Evolutionary conservation across 1,140 invertebrate species (phyloP), one percentile per base, ranked within the genome.

Genomic region (Hypsibius dujardini): DNA sequence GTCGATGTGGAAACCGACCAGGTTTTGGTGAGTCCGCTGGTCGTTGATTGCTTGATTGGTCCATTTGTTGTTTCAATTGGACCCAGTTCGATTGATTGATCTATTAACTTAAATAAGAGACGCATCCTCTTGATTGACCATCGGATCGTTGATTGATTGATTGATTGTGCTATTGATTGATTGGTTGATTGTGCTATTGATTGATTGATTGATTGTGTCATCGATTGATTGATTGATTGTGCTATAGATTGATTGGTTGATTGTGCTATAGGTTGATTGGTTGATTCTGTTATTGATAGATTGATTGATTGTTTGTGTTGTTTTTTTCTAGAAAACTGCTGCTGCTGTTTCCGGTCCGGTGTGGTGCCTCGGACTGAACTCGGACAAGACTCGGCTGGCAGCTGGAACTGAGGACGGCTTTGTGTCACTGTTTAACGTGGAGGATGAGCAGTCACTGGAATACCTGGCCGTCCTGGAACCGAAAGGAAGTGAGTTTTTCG

Each of bases 321-420:
- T 56, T n/a, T 56, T n/a, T 7, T 56, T 7, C 7, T 56, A 56
- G 50, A 56, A 56, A 56, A 56, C 50, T 56, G 62, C 42, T 7
- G 62, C 62, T 67, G 62, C 62, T 42, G 62, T 67, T 67, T 67
- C 62, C 12, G 62, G 62, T 15, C 12, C 62, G 45, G 62, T 67
- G 12, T 67, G 62, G 62, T 67, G 12, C 45, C 62, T 67, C 3
- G 12, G 12, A 7, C 12, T 67, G 12, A 67, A 67, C 42, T 42
- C 12, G 3, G 3, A 12, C 7, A 45, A 12, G 62, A 67, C 12
- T 42, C 62, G 12, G 7, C 42, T 67, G 45, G 62, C 62, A 12
- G 62, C 62, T 45, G 62, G 62, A 42, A 67, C 62, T 67, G 62
- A 67, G 45, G 62, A 67, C 45, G 62, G 62, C 12, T 67, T 15